Evolutionary conservation across 2,888 invertebrate genomes (phyloP).

Genomic region (Thumatha senex): DNA sequence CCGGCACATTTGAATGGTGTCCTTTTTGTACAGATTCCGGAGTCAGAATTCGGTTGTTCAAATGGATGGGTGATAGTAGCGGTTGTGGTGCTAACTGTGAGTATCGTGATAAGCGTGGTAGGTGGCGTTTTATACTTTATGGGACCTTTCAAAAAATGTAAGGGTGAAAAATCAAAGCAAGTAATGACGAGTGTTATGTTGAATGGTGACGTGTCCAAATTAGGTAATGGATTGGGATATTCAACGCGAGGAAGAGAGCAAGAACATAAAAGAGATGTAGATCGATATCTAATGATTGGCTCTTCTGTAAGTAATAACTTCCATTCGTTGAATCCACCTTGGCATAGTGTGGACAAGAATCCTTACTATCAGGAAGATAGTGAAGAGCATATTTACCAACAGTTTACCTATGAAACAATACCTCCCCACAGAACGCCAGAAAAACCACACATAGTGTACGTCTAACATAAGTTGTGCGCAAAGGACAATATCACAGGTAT

Average conservation of each 20-base stretch:
- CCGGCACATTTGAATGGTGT: constrained; percentile 82
- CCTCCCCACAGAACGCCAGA: constrained; percentile 80
- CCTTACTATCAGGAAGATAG: constrained; percentile 77
- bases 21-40: constrained; percentile 82
- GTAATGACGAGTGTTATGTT: constrained; percentile 81
- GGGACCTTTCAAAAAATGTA: constrained; percentile 79
- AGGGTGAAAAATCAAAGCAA: constrained; percentile 80
- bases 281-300: constrained; percentile 79
- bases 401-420: constrained; percentile 80
- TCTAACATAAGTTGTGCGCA: constrained; percentile 78
- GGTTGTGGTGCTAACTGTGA: constrained; percentile 77
- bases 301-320: constrained; percentile 79
- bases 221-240: constrained; percentile 78
- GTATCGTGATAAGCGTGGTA: constrained; percentile 79
- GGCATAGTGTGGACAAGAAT: constrained; percentile 79
- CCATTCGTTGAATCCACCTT: constrained; percentile 78
- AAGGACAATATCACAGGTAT: constrained; percentile 68
- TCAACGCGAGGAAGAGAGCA: constrained; percentile 74
- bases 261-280: constrained; percentile 76
- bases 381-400: constrained; percentile 80
- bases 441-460: constrained; percentile 84
- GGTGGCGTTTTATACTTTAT: constrained; percentile 78
- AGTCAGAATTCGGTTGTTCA: constrained; percentile 85
- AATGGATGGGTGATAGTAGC: constrained; percentile 84
- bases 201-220: constrained; percentile 77